Base-by-base conservation (phyloP, 1,140 invertebrate genomes). In the Dendrolimus punctatus region DNA sequence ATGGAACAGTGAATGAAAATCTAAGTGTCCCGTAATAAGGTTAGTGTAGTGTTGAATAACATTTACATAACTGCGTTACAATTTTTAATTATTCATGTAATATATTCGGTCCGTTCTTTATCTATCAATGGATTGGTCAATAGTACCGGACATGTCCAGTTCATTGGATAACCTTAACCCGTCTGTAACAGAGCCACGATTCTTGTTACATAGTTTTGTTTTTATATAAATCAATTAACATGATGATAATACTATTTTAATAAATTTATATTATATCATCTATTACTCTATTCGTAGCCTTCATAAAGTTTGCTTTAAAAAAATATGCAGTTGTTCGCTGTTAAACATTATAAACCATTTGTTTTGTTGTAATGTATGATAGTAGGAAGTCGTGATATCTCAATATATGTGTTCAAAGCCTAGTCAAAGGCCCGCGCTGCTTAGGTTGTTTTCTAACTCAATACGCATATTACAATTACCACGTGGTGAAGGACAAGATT, bases 1-100 rank as follows among this genome's bases (percentile, higher is more conserved):
- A 62, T 66, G 64, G 56, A 57, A 60, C 49, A 64, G 75, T 80
- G 77, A 66, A 75, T 76, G 70, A 71, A 68, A 73, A 70, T 73
- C 57, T 63, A 68, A 71, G 73, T 68, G 62, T 64, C 59, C 55
- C 60, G 64, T 53, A 60, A 57, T 68, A 68, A 80, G 76, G 76
- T 80, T 60, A 80, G 76, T 77, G 71, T 75, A 48, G 43, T 39
- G 44, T 47, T 51, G 23, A 55, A 60, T 59, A 55, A 55, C 57
- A 57, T 60, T 52, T 44, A 57, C 46, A 49, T 37, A 39, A 40
- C 40, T 55, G 36, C 40, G 47, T 38, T 57, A 8, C 45, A 51
- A 48, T 5, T 38, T 49, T 37, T 8, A 41, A 9, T 39, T 39
- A 52, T 51, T 50, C 8, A 38, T 49, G 8, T 6, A 41, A 39